Evolutionary conservation across 2,888 invertebrate species (phyloP).

Genomic region (Cheilosia impressa): DNA sequence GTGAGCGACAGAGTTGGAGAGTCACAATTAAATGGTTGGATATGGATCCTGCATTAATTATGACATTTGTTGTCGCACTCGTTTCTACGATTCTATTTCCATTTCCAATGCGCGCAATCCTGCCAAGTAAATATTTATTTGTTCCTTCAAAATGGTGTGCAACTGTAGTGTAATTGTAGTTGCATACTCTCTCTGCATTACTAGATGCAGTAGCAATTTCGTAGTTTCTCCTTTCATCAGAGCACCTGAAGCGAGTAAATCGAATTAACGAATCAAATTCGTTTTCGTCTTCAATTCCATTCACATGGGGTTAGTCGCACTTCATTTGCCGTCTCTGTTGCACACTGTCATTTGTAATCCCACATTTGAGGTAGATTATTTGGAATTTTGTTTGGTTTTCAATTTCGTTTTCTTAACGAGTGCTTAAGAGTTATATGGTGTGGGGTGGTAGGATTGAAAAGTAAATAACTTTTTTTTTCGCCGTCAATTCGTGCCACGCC

Average conservation of each 20-base stretch:
- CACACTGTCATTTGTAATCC: slow-evolving; percentile 55
- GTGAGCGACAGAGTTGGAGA: not conserved
- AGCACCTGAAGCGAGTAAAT: slow-evolving; percentile 45
- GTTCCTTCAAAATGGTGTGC: too few species aligned
- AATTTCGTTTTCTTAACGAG: slow-evolving; percentile 51
- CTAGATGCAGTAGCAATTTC: slow-evolving; percentile 5
- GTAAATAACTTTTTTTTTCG: slow-evolving; percentile 36
- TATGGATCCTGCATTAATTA: slow-evolving; percentile 4
- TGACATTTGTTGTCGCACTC: slow-evolving; percentile 33
- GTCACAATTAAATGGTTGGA: not conserved
- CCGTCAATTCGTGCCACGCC: slow-evolving; percentile 44
- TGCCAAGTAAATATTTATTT: too few species aligned
- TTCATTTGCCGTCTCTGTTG: slow-evolving; percentile 43
- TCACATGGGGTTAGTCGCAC: slow-evolving; percentile 36
- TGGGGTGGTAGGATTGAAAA: slow-evolving; percentile 30
- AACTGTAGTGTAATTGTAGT: too few species aligned
- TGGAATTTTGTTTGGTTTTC: slow-evolving; percentile 52
- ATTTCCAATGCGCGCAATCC: slow-evolving; percentile 47
- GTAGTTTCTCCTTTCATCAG: slow-evolving; percentile 8
- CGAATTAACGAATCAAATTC: slow-evolving; percentile 69
- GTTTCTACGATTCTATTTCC: slow-evolving; percentile 12
- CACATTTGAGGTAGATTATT: slow-evolving; percentile 62
- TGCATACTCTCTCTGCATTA: not conserved
- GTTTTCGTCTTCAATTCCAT: slow-evolving; percentile 45
- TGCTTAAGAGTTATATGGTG: slow-evolving; percentile 19